phyloP scores from a whole-genome alignment of 2,113 vertebrate species.

The Ictalurus punctatus region DNA sequence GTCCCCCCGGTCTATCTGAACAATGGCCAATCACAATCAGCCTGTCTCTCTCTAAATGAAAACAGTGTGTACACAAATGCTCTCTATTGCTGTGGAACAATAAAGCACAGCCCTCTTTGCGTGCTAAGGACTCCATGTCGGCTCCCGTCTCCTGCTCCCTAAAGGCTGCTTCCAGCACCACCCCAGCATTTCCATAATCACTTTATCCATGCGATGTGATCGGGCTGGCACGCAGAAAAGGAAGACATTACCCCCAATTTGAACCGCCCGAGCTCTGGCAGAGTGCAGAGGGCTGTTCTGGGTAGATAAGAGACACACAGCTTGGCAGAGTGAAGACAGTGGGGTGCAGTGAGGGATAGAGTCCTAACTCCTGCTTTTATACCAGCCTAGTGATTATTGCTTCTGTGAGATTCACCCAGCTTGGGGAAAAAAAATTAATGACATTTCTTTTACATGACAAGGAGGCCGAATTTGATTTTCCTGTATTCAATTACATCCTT shows the following conservation, averaged over 20 bases:
- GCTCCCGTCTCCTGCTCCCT: constrained; percentile 47
- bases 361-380: constrained; percentile 50
- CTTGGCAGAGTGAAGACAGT: constrained; percentile 47
- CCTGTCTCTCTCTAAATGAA: constrained; percentile 36
- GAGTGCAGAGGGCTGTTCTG: constrained; percentile 58
- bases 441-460: constrained; percentile 35
- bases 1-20: constrained; percentile 33
- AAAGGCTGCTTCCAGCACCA: constrained; percentile 60
- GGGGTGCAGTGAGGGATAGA: constrained; percentile 37
- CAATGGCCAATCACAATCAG: constrained; percentile 42
- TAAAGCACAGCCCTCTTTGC: constrained; percentile 30
- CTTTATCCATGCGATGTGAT: constrained; percentile 66
- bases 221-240: constrained; percentile 58
- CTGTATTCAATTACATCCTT: constrained; percentile 34
- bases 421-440: constrained; percentile 13
- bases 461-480: constrained; percentile 36
- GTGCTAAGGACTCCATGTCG: constrained; percentile 55
- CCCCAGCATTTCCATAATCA: constrained; percentile 65
- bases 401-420: constrained; percentile 46
- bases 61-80: constrained; percentile 44
- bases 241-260: constrained; percentile 64
- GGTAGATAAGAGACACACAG: constrained; percentile 57
- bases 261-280: constrained; percentile 62
- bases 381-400: constrained; percentile 50
- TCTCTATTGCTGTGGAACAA: constrained; percentile 45